Conservation (phyloP, 2,888 invertebrate genomes). For the Acleris holmiana region DNA sequence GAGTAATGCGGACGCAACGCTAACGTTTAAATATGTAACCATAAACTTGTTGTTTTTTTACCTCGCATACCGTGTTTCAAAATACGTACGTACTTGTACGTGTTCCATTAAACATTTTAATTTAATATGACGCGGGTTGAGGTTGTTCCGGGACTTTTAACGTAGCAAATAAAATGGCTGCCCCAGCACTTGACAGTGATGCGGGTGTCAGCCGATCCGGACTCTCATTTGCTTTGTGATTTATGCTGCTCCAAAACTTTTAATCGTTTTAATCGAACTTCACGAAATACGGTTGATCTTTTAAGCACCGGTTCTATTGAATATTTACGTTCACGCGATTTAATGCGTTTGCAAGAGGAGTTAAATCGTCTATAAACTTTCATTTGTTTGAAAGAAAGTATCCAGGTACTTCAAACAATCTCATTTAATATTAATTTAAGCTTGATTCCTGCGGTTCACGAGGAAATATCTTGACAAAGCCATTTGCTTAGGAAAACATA, state of each 20-base stretch:
- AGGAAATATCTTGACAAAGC: too few species aligned
- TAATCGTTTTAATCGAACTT: conserved; percentile 35
- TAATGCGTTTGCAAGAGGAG: too few species aligned
- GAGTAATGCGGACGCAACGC: too few species aligned
- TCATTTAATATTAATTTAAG: too few species aligned
- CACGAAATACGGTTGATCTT: conserved; percentile 25
- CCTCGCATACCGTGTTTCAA: conserved; percentile 13
- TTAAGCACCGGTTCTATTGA: conserved; percentile 16
- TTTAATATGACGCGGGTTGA: conserved; percentile 51
- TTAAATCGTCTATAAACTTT: too few species aligned
- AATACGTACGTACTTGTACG: conserved; percentile 20
- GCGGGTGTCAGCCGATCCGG: conserved; percentile 58
- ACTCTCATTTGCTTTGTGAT: conserved; percentile 36
- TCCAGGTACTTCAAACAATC: too few species aligned
- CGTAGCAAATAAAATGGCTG: conserved; percentile 57
- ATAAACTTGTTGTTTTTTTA: background rate
- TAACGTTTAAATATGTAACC: too few species aligned
- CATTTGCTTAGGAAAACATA: too few species aligned
- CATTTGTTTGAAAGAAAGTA: too few species aligned
- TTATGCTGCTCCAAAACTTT: conserved; percentile 30
- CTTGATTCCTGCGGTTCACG: too few species aligned
- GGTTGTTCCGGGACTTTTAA: conserved; percentile 41
- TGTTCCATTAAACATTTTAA: conserved; percentile 48
- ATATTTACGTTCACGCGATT: background rate
- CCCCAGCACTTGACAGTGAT: conserved; percentile 61